Percentiles rank a stretch among this genome's conserved stretches.
Conservation (phyloP, 92 coral and sea anemone species). For the Virgularia gustaviana region DNA sequence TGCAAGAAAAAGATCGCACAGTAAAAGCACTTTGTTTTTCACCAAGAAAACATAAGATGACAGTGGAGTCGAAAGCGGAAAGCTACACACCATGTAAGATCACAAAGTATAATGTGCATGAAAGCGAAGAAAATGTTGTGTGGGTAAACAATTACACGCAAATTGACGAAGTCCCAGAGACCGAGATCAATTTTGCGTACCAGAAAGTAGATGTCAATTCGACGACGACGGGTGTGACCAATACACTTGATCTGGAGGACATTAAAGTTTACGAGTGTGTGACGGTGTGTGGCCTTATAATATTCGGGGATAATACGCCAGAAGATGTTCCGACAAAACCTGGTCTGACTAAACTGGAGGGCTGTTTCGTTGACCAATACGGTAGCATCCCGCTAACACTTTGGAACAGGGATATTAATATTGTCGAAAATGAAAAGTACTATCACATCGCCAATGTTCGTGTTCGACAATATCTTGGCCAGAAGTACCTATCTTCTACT, state of each 20-base stretch:
- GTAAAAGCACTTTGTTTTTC: constrained; percentile 54
- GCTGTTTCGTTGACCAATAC: constrained; percentile 53
- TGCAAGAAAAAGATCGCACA: constrained; percentile 52
- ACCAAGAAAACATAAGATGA: constrained; percentile 51
- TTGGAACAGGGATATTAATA: constrained; percentile 56
- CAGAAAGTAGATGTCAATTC: constrained; percentile 10
- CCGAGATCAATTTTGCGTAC: constrained; percentile 12
- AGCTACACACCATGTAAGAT: constrained; percentile 51
- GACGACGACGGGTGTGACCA: constrained; percentile 28
- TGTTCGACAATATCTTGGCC: constrained; percentile 53
- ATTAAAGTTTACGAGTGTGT: constrained; percentile 51
- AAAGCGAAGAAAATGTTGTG: constrained; percentile 50
- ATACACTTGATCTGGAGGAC: constrained; percentile 43
- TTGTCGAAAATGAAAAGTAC: constrained; percentile 40
- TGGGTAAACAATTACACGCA: constrained; percentile 35
- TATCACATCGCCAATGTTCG: constrained; percentile 47
- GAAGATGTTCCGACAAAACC: constrained; percentile 51
- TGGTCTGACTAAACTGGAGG: constrained; percentile 52
- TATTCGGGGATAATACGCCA: constrained; percentile 50
- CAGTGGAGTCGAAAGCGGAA: constrained; percentile 53
- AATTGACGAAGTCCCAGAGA: constrained; percentile 36
- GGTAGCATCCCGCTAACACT: constrained; percentile 55
- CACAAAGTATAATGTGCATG: constrained; percentile 37
- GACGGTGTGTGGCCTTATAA: constrained; percentile 46
- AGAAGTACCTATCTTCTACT: constrained; percentile 29